Evolutionary conservation across 2,888 invertebrate genomes (phyloP), one percentile per base, ranked within the genome.

Genomic region (Celastrina argiolus): DNA sequence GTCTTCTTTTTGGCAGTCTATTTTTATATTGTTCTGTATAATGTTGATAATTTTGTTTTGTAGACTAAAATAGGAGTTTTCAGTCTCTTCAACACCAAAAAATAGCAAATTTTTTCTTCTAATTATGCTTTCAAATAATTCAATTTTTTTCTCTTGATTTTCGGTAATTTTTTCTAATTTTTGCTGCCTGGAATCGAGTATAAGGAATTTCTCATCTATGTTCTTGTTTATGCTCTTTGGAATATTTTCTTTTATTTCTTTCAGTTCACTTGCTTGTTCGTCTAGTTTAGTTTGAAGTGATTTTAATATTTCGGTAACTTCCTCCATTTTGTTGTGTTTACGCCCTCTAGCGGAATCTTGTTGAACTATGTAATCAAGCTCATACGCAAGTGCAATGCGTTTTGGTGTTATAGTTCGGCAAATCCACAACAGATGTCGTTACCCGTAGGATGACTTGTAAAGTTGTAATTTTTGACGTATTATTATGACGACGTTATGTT

Each of bases 71-170:
- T n/a, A n/a, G n/a, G 41, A 41, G 41, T 41, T 41, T 41, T 41
- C 41, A n/a, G 14, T n/a, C n/a, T 41, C 41, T n/a, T 22, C 51
- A 51, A 51, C 51, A 51, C 51, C 51, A 51, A 51, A 51, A 22
- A 22, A 51, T 22, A 51, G 18, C 3, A 51, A 18, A 51, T 51
- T 51, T 18, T 51, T 51, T 22, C 12, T 51, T 51, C 12, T 51
- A 18, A 10, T 22, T 10, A 51, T 22, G 8, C 12, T 51, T 22
- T 51, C 22, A 18, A 51, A 12, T 22, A 8, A 14, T 18, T 51
- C 12, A 12, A 51, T 51, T 51, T 51, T 51, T 10, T 51, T 18
- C 5, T 8, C 22, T 22, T 18, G 22, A 18, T 51, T 18, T 51
- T 41, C 41, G 6, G 41, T 41, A n/a, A 2, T 41, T 41, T 41